These are phyloP conservation scores for Glaucidium brasilianum DNA, from an alignment of 2,113 vertebrate genomes.

Conservation along the genomic window DNA sequence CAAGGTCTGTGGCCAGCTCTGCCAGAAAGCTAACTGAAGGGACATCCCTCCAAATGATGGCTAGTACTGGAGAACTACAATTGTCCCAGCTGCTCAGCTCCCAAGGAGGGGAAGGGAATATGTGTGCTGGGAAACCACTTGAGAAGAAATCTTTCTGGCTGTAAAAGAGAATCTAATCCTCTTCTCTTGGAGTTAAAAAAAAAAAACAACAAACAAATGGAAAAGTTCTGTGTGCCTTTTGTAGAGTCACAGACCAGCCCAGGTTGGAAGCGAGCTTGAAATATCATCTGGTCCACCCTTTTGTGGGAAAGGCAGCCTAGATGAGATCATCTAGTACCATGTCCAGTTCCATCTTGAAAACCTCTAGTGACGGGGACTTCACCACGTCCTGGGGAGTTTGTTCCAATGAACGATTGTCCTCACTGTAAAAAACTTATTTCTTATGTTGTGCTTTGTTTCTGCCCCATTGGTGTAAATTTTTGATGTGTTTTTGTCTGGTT, in stretches of 20 bases:
- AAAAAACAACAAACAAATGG: no score
- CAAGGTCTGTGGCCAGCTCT: not conserved
- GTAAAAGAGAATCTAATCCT: not conserved
- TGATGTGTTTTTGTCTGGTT: not conserved
- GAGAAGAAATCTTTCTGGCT: not conserved
- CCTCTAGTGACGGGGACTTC: not conserved
- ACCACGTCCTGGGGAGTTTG: not conserved
- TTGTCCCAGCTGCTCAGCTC: not conserved
- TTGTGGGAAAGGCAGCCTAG: not conserved
- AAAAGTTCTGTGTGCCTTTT: not conserved
- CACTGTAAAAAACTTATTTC: not conserved
- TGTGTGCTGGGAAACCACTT: not conserved
- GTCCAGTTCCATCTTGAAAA: not conserved
- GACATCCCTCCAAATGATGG: not conserved
- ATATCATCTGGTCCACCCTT: not conserved
- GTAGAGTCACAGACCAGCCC: not conserved
- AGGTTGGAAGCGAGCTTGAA: not conserved
- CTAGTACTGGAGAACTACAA: accelerated
- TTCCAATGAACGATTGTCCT: not conserved
- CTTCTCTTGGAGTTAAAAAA: not conserved
- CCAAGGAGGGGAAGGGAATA: not conserved
- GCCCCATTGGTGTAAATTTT: not conserved
- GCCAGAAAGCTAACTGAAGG: not conserved
- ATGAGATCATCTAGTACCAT: not conserved
- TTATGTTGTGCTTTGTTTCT: not conserved